Conservation (phyloP, 2,888 invertebrate species). For the Hartigia nigra region DNA sequence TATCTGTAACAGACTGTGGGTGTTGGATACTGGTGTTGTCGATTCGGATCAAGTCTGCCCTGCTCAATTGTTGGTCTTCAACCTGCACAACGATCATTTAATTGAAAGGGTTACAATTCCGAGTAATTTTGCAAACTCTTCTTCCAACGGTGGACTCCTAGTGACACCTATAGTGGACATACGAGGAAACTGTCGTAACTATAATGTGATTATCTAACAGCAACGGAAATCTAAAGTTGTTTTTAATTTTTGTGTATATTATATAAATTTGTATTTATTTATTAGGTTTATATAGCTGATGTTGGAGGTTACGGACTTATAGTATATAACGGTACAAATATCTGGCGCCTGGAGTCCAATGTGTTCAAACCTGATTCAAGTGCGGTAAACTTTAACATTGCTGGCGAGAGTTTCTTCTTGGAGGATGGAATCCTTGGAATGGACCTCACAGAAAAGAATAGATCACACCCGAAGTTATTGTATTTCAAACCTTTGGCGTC, state of each 20-base stretch:
- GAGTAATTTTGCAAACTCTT: conserved; percentile 26
- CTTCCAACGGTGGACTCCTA: conserved; percentile 34
- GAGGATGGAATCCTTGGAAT: conserved; percentile 78
- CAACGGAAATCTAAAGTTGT: not conserved
- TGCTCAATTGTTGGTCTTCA: conserved; percentile 79
- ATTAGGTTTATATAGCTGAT: conserved; percentile 45
- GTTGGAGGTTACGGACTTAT: conserved; percentile 36
- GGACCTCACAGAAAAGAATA: conserved; percentile 67
- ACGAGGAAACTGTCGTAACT: not conserved
- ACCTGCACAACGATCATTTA: conserved; percentile 68
- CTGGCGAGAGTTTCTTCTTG: conserved; percentile 72
- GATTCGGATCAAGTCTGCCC: conserved; percentile 72
- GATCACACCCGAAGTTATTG: conserved; percentile 26
- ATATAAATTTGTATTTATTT: no score
- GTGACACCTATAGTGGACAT: conserved; percentile 44
- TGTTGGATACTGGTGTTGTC: conserved; percentile 76
- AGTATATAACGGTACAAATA: conserved; percentile 26
- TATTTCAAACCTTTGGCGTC: conserved; percentile 46
- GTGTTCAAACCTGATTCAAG: conserved; percentile 28
- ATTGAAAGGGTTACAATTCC: conserved; percentile 44
- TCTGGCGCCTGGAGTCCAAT: conserved; percentile 38
- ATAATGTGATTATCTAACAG: not conserved
- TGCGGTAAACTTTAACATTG: conserved; percentile 40
- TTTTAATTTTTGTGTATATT: no score
- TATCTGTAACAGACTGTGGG: conserved; percentile 76